phyloP scores from a whole-genome alignment of 2,888 invertebrate genomes.

The Geotrupes spiniger region DNA sequence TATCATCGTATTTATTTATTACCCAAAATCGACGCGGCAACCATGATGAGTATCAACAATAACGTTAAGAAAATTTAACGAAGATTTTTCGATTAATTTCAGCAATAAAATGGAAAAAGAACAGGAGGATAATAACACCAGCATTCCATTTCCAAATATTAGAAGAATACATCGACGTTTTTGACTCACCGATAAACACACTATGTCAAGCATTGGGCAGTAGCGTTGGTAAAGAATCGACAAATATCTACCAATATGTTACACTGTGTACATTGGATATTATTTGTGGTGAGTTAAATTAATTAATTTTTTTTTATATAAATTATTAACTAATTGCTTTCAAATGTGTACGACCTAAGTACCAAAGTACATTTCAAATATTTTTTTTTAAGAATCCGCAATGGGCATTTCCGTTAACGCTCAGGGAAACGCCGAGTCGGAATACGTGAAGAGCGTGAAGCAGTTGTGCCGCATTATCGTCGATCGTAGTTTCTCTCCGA shows the following conservation, averaged over 20 bases:
- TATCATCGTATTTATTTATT: conserved; percentile 28
- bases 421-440: conserved; percentile 64
- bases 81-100: conserved; percentile 17
- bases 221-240: too few species aligned
- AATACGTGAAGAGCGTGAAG: conserved; percentile 71
- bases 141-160: too few species aligned
- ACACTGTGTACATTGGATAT: conserved; percentile 59
- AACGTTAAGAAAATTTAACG: too few species aligned
- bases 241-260: conserved; percentile 62
- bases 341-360: too few species aligned
- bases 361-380: too few species aligned
- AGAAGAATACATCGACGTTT: too few species aligned
- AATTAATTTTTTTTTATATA: too few species aligned
- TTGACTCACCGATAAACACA: too few species aligned
- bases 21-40: conserved; percentile 19
- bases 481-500: conserved; percentile 40
- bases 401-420: conserved; percentile 78
- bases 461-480: conserved; percentile 42
- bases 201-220: too few species aligned
- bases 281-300: conserved; percentile 55
- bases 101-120: conserved; percentile 12
- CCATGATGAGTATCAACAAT: too few species aligned
- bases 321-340: too few species aligned
- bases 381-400: conserved; percentile 66
- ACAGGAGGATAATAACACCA: too few species aligned